A percentile compares a stretch with the other conserved stretches of the same genome.
These are phyloP conservation scores for Clytia hemisphaerica DNA, from an alignment of 30 jellyfish, hydroid and myxozoan species.

Conservation along the genomic window DNA sequence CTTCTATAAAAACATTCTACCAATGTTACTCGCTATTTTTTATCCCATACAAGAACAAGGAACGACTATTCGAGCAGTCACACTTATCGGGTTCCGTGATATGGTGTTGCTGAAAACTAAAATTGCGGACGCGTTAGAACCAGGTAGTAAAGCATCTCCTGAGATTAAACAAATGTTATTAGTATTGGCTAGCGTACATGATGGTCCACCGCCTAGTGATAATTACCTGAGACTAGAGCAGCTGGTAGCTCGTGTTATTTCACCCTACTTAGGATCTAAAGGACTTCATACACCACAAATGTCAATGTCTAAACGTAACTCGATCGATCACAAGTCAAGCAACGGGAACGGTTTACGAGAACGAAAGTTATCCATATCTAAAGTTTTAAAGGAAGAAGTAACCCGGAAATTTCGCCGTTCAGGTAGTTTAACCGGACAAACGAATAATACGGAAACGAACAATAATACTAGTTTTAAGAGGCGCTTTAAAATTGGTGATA, in stretches of 20 bases:
- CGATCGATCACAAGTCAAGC: neutral
- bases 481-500: neutral
- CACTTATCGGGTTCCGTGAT: constrained; percentile 82
- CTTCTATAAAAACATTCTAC: constrained; percentile 60
- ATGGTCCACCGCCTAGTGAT: constrained; percentile 68
- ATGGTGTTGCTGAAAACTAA: constrained; percentile 70
- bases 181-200: constrained; percentile 81
- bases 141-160: constrained; percentile 50
- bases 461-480: neutral
- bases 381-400: constrained; percentile 52
- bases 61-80: constrained; percentile 51
- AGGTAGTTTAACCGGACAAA: neutral
- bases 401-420: constrained; percentile 7
- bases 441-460: neutral
- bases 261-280: constrained; percentile 79
- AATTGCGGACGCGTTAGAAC: constrained; percentile 56
- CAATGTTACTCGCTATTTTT: constrained; percentile 72
- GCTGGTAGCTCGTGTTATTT: constrained; percentile 56
- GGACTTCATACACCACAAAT: constrained; percentile 40
- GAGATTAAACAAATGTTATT: constrained; percentile 73
- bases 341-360: constrained; percentile 1
- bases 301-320: neutral
- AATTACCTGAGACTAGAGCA: constrained; percentile 72
- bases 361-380: constrained; percentile 56
- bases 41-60: constrained; percentile 89